Base-by-base conservation (phyloP, 64 coral and sea anemone species). In the Dendronephthya gigantea region DNA sequence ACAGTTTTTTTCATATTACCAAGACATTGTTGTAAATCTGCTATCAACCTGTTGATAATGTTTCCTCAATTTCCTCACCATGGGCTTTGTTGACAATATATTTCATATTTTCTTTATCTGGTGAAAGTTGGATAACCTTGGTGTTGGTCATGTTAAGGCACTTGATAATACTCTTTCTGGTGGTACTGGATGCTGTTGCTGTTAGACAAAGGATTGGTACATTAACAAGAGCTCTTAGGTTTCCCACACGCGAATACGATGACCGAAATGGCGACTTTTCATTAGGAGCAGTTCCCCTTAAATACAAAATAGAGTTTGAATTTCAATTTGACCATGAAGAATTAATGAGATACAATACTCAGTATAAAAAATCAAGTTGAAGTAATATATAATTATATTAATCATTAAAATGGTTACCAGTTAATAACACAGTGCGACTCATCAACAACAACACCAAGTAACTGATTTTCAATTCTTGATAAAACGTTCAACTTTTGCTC, bases 361-460 rank as follows among this genome's bases (percentile, higher is more conserved):
- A 16, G 14, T 6, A 36, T 32, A 81, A 25, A 81, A 15, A 29
- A 0, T 5, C 23, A 36, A 28, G 0, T 2, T 32, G 6, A 25
- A 30, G 7, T n/a, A 82, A 23, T n/a, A 38, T 2, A 1, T n/a
- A 38, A 82, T 4, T 9, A 36, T 40, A 17, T 40, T n/a, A 22
- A 37, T 82, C 19, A 36, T 22, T 35, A 36, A 84, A 33, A 84
- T 33, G 19, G 40, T 51, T 84, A 84, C 83, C 83, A 84, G 9
- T 40, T 27, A 28, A 84, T 50, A 0, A 84, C 35, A 50, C 83
- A 84, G 83, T 84, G 45, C 10, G 83, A 45, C 11, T 84, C 48
- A 25, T 84, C 45, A 19, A 84, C 19, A 50, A 84, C 83, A 50
- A 84, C 35, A 13, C 36, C 83, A 6, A 4, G 4, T 45, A 45